Percentiles rank a stretch among this genome's conserved stretches.
phyloP scores from a whole-genome alignment of 2,113 vertebrate species.

The Triplophysa siluroides region DNA sequence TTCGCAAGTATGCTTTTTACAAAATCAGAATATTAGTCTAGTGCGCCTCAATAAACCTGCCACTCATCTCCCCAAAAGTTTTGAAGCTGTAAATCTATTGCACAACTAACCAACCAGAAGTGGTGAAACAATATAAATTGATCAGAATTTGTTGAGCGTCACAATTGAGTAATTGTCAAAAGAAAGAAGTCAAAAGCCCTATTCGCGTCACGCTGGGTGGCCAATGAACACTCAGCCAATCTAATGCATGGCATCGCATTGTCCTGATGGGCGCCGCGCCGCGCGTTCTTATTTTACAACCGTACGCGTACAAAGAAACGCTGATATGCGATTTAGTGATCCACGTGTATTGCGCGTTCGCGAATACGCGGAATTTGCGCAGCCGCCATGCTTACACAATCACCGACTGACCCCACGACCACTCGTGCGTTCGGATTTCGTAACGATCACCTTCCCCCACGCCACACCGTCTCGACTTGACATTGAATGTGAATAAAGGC shows the following conservation, averaged over 20 bases:
- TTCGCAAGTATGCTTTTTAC: no score
- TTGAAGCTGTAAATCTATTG: no score
- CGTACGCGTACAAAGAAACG: not conserved
- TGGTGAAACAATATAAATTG: no score
- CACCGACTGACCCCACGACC: constrained; percentile 21
- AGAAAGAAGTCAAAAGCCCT: no score
- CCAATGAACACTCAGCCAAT: not conserved
- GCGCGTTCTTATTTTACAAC: not conserved
- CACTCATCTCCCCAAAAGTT: no score
- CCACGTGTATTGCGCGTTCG: no score
- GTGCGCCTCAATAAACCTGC: no score
- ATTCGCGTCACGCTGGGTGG: not conserved
- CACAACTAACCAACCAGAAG: no score
- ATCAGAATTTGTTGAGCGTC: not conserved
- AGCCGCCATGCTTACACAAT: constrained; percentile 20
- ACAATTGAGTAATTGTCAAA: not conserved
- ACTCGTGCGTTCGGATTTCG: constrained; percentile 28
- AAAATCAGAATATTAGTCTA: no score
- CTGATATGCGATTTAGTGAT: not conserved
- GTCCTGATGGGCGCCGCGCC: not conserved
- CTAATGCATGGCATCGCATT: not conserved
- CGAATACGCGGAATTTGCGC: not conserved
- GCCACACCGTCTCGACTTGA: constrained; percentile 68
- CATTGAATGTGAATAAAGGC: constrained; percentile 63
- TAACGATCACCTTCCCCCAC: constrained; percentile 38